Base-by-base conservation (phyloP, 1,140 invertebrate species). In the Asobara japonica region DNA sequence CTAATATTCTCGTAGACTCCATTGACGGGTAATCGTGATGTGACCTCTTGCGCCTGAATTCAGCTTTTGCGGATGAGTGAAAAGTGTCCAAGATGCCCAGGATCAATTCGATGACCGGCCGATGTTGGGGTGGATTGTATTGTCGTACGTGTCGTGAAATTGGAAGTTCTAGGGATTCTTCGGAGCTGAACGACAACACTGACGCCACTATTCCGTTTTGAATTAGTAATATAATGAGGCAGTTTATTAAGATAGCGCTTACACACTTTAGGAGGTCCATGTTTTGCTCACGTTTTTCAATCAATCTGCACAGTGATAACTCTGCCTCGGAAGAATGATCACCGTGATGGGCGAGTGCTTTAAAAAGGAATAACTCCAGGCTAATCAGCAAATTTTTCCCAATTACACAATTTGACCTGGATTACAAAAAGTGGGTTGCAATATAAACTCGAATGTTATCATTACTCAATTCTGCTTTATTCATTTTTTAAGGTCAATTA, bases 81-180 rank as follows among this genome's bases (percentile, higher is more conserved):
- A 79, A 65, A 1, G 78, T 79, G 33, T 79, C 78, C 8, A 79
- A 68, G n/a, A 79, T 74, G 8, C 76, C 76, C 2, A 79, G 71
- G 29, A 79, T 70, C 5, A 79, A 31, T 51, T 79, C 78, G 51
- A 79, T 27, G 6, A 79, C 73, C 0, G 78, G 78, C 30, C 76
- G 67, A 67, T 75, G 69, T 31, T 76, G 75, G 0, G 71, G 27
- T 13, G 45, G 18, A 36, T 56, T 16, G 22, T 25, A 18, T 25
- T 66, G 2, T 36, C 70, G 13, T 60, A 56, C 41, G 11, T 48
- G 3, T 22, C 48, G 36, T 66, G 62, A 30, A 13, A 36, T 27
- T 6, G 69, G 74, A n/a, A 75, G 62, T 27, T 75, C 74, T 18
- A 71, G 71, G 4, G 73, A 74, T 36, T 74, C 73, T 22, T 74